Base-by-base conservation (phyloP, 2,888 invertebrate genomes). In the Drosophila mimica region DNA sequence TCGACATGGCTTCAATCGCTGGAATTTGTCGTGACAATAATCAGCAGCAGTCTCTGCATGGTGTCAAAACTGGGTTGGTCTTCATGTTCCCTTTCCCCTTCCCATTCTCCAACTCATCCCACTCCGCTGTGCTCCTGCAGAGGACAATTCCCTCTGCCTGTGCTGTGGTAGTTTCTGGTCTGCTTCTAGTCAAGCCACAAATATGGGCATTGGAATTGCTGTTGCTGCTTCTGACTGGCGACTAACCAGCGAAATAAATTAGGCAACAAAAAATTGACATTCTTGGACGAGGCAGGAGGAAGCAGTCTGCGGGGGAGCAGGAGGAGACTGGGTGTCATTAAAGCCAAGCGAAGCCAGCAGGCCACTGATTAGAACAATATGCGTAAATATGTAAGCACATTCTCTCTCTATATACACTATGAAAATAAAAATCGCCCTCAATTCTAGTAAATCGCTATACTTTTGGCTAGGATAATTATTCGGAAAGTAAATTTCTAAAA, bases 21-120 rank as follows among this genome's bases (percentile, higher is more conserved):
- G 78, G 84, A 83, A 88, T 91, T 88, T 88, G 89, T 88, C 91
- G 89, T 91, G 91, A 91, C 90, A 91, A 91, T 89, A 91, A 89
- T 91, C 91, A 91, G 88, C 84, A 89, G 82, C 84, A 46, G 82
- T 73, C 85, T 79, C 81, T 78, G 79, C 78, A 51, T 83, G 84
- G 88, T 79, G 79, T 78, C 86, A 77, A 88, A 85, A 84, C 81
- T 74, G 63, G 70, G 73, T 71, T 65, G 74, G 60, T 57, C 70
- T 51, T 31, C 53, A 36, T 56, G 63, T 49, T 53, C 49, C 52
- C 43, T 48, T 13, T 11, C 54, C 25, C 15, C 15, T 25, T 15
- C 4, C 6, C 3, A 7, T 7, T 46, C 51, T 6, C 17, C 5
- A 36, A 17, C 36, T 7, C 0, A 30, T 3, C 28, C 0, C 38